Conservation (phyloP, 1,140 invertebrate genomes). For the Pinna nobilis region DNA sequence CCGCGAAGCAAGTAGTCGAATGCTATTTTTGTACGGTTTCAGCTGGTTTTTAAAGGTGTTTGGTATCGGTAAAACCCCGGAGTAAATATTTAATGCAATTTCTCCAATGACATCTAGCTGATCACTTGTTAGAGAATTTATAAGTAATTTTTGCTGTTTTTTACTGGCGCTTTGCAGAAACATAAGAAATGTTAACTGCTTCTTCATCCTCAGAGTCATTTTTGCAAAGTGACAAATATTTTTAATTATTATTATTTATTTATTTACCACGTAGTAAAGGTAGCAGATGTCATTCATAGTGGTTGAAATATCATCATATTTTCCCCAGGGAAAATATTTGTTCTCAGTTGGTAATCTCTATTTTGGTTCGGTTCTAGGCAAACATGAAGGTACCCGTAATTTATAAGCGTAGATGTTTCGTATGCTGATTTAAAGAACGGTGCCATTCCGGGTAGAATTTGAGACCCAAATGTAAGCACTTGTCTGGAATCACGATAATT, state of each 20-base stretch:
- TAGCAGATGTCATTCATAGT: constrained; percentile 1
- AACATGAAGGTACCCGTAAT: constrained; percentile 30
- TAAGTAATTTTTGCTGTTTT: constrained; percentile 23
- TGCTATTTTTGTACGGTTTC: constrained; percentile 5
- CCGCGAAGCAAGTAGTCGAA: background rate
- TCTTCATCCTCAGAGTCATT: constrained; percentile 5
- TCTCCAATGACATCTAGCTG: constrained; percentile 15
- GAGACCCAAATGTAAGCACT: constrained; percentile 29
- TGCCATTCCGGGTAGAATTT: constrained; percentile 31
- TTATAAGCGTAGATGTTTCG: constrained; percentile 6
- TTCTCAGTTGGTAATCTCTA: constrained; percentile 29
- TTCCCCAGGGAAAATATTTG: constrained; percentile 27
- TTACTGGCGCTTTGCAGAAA: background rate
- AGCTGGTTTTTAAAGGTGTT: constrained; percentile 4
- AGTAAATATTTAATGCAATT: constrained; percentile 26
- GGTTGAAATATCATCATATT: constrained; percentile 30
- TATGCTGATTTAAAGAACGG: constrained; percentile 24
- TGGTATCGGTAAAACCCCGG: background rate
- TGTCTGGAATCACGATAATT: constrained; percentile 38
- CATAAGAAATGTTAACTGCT: background rate
- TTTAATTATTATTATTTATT: too few relatives aligned
- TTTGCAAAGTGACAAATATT: background rate
- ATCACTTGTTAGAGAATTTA: background rate
- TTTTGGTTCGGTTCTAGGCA: constrained; percentile 15
- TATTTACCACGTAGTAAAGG: too few relatives aligned